Evolutionary conservation across 2,113 vertebrate genomes (phyloP), one percentile per base, ranked within the genome.

Genomic region (Lathamus discolor): DNA sequence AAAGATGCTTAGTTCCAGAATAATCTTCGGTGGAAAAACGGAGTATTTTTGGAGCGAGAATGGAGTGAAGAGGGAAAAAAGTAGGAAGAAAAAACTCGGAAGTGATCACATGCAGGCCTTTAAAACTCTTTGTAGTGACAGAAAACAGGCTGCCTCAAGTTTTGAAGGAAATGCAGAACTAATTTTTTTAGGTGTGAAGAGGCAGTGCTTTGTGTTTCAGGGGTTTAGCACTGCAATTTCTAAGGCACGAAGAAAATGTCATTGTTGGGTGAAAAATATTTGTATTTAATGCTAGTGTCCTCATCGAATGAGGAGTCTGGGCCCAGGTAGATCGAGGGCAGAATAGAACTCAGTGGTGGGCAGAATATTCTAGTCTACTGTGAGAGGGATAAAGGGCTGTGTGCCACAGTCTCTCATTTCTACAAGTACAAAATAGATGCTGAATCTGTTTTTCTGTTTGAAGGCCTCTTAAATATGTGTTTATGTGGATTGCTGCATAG

Each of bases 171-270:
- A 25, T 25, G 3, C 24, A 48, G 25, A 41, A 13, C 8, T 67
- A 19, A 4, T 51, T 90, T 66, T 67, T 67, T 59, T 13, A 41
- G 13, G 5, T 41, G 22, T 39, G 46, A 61, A 87, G 43, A 73
- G 57, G 9, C 51, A 68, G 20, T 9, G 17, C 64, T 62, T 77
- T 90, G 9, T 66, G 28, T 86, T 69, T 82, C n/a, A 78, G 54
- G 12, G 11, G 12, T 41, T 90, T 68, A 41, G 22, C 2, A 2
- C 27, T 25, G 28, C 0, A 0, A 23, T 64, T 70, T 55, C 37
- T 67, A 54, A 64, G 62, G 17, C 25, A 15, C 19, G 10, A 75
- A 37, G 39, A 41, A 72, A 72, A 73, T 10, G 11, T 82, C 8
- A 5, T 29, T 85, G 15, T n/a, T 59, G 5, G 16, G 11, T 39